These are phyloP conservation scores for Drosophila cognata DNA, from an alignment of 2,888 invertebrate genomes.

Conservation along the genomic window DNA sequence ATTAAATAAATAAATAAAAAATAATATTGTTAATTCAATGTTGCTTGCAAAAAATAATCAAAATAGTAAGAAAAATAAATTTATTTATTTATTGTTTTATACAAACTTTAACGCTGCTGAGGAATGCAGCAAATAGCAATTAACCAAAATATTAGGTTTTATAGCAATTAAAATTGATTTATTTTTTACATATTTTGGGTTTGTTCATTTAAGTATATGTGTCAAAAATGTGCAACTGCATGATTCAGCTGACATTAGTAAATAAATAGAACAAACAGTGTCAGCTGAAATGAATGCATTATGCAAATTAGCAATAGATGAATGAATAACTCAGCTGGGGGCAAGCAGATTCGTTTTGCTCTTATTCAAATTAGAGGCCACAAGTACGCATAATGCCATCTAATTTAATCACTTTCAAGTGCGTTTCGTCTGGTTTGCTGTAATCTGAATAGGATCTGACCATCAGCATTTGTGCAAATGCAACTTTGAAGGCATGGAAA, in stretches of 20 bases:
- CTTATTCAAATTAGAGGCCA: conserved; percentile 20
- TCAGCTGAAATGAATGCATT: background rate
- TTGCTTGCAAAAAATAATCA: too few relatives aligned
- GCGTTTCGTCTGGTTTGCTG: conserved; percentile 12
- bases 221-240: background rate
- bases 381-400: conserved; percentile 27
- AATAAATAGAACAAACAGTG: background rate
- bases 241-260: background rate
- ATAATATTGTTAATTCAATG: background rate
- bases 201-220: background rate
- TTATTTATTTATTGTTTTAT: too few relatives aligned
- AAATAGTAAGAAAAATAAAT: too few relatives aligned
- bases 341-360: background rate
- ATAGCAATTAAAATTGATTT: background rate
- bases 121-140: too few relatives aligned
- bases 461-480: conserved; percentile 22
- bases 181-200: background rate
- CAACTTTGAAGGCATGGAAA: conserved; percentile 35
- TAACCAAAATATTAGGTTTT: too few relatives aligned
- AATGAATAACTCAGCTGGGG: background rate
- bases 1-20: background rate
- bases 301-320: background rate
- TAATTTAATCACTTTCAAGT: conserved; percentile 53
- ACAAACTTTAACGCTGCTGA: too few relatives aligned
- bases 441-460: background rate